phyloP scores from a whole-genome alignment of 1,140 invertebrate genomes.

The Harpegnathos saltator region DNA sequence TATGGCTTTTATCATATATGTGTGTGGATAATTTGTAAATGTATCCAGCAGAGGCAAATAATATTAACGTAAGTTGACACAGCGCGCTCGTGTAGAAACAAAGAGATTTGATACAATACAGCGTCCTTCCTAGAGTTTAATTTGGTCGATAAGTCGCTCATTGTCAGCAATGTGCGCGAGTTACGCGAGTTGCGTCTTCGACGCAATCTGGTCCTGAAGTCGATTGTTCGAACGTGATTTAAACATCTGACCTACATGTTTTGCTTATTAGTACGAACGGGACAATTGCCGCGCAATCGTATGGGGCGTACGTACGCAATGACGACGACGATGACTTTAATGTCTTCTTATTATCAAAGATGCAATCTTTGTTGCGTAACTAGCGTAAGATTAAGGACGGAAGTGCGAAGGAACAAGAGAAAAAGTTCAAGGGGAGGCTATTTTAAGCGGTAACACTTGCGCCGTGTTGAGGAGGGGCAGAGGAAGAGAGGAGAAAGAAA shows the following conservation, averaged over 20 bases:
- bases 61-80: background rate
- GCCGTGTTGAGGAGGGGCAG: background rate
- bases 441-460: background rate
- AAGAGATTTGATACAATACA: background rate
- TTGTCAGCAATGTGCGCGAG: background rate
- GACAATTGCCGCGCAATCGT: conserved; percentile 76
- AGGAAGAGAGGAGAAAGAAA: too few relatives aligned
- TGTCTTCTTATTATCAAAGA: conserved; percentile 43
- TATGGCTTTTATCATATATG: background rate
- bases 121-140: background rate
- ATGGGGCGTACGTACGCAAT: conserved; percentile 70
- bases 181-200: background rate
- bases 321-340: conserved; percentile 57
- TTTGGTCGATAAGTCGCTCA: background rate
- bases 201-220: background rate
- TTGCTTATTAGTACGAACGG: conserved; percentile 80
- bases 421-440: background rate
- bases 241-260: conserved; percentile 70
- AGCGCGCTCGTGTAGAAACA: background rate
- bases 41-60: background rate
- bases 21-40: background rate
- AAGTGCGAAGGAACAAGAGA: background rate
- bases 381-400: background rate
- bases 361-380: conserved; percentile 59
- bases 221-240: conserved; percentile 67